These are phyloP conservation scores for Nematostella vectensis DNA, from an alignment of 92 coral and sea anemone genomes.

Conservation along the genomic window DNA sequence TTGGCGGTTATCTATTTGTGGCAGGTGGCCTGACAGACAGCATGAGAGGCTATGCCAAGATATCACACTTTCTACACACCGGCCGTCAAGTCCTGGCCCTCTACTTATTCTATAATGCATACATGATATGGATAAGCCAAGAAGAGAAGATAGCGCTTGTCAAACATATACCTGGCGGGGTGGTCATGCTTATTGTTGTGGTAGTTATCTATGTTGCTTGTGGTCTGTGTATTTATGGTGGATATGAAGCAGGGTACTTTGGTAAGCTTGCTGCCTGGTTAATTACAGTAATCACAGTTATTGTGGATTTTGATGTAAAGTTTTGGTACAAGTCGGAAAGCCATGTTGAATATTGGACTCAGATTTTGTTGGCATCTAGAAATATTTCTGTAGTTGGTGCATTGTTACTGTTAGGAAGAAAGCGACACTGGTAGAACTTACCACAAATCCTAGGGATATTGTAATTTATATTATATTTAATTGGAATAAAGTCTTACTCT, in stretches of 20 bases:
- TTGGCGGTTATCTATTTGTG: constrained; percentile 81
- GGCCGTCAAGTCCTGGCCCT: constrained; percentile 80
- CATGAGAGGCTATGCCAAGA: constrained; percentile 27
- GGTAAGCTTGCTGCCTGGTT: constrained; percentile 83
- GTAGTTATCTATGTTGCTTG: constrained; percentile 59
- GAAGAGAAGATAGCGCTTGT: constrained; percentile 71
- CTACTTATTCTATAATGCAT: constrained; percentile 72
- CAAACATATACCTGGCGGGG: constrained; percentile 76
- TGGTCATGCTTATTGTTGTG: constrained; percentile 40
- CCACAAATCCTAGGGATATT: too few species aligned
- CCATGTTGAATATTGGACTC: constrained; percentile 76
- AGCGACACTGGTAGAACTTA: constrained; percentile 76
- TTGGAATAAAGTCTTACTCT: too few species aligned
- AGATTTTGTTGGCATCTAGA: constrained; percentile 62
- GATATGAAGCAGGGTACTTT: constrained; percentile 89
- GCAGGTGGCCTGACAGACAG: constrained; percentile 92
- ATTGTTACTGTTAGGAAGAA: constrained; percentile 66
- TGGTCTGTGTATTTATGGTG: constrained; percentile 76
- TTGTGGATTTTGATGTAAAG: constrained; percentile 80
- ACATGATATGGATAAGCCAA: constrained; percentile 81
- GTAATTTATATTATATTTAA: too few species aligned
- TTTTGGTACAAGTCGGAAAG: constrained; percentile 66
- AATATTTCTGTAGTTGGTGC: constrained; percentile 73
- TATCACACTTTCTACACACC: constrained; percentile 45
- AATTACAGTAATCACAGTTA: constrained; percentile 50